Evolutionary conservation across 2,888 invertebrate species (phyloP), one percentile per base, ranked within the genome.

Genomic region (Nymphalis urticae): DNA sequence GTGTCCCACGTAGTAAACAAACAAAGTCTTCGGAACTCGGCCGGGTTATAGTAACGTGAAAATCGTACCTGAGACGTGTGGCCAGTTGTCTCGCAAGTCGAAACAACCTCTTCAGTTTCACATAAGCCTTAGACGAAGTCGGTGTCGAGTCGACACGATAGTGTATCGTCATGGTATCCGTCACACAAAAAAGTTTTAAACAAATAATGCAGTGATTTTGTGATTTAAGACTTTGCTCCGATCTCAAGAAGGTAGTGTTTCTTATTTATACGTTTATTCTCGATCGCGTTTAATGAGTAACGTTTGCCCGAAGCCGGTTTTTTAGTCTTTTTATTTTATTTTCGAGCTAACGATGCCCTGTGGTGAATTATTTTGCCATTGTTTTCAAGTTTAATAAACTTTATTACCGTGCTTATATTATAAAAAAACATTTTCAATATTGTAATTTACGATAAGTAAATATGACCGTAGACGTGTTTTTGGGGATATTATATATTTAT

Each of bases 41-140:
- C 72, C 80, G 87, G 80, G 72, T 90, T 81, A 77, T 79, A 82
- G 68, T 73, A 74, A 84, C 85, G 85, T 88, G 86, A 87, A 89
- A 89, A 87, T 84, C 79, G 79, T 89, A 89, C 88, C 89, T 87
- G 87, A 78, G 85, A 80, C 81, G 75, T 82, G 78, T 79, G 82
- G 84, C 79, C 82, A 82, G 78, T 79, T 82, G 84, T 79, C 82
- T 82, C 80, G 79, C 81, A 79, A 79, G 54, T 56, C 32, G 32
- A 36, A 42, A 42, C 79, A 78, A 78, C 79, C 79, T 75, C 75
- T 75, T 85, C 83, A 90, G 90, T 91, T 79, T 84, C 86, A 83
- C 81, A 79, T 82, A 84, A 83, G 85, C 79, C 81, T 82, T 74
- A 73, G 83, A 74, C 75, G 73, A 76, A 79, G 75, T 70, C 77